phyloP scores from a whole-genome alignment of 2,888 invertebrate species.

The Drosophila anomalata region DNA sequence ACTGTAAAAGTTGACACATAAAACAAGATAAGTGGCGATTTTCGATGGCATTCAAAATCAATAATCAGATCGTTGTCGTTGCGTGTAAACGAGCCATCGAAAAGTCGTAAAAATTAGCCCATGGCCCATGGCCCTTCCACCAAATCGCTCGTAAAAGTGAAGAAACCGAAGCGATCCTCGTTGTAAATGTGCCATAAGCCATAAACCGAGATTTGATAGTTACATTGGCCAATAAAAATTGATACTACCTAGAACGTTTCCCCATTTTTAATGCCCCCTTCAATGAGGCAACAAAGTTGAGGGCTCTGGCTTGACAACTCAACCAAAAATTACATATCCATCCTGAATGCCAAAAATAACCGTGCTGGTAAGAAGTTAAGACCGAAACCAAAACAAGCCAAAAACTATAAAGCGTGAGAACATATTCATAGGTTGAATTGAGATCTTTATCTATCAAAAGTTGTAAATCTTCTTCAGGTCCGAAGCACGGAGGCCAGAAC shows the following conservation, averaged over 20 bases:
- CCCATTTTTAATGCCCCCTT: conserved; percentile 63
- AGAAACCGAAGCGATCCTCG: conserved; percentile 46
- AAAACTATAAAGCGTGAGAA: conserved; percentile 71
- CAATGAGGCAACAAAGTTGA: conserved; percentile 72
- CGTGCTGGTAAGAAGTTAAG: not conserved
- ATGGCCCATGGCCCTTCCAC: conserved; percentile 28
- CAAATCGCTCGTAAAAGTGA: conserved; percentile 30
- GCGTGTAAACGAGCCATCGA: conserved; percentile 64
- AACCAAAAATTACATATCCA: conserved; percentile 17
- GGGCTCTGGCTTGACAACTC: conserved; percentile 36
- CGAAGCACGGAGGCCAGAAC: conserved; percentile 32
- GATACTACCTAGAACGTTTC: conserved; percentile 25
- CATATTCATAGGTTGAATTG: conserved; percentile 61
- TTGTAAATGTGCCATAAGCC: conserved; percentile 68
- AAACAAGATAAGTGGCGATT: conserved; percentile 42
- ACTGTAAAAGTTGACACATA: conserved; percentile 52
- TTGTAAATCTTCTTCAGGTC: conserved; percentile 63
- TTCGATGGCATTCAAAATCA: conserved; percentile 45
- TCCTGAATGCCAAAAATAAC: conserved; percentile 21
- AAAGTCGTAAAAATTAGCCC: conserved; percentile 63
- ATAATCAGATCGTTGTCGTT: conserved; percentile 49
- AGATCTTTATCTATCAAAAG: conserved; percentile 65
- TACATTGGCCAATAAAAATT: conserved; percentile 61
- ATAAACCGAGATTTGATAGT: conserved; percentile 72
- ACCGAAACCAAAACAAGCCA: not conserved